A percentile compares a stretch with the other conserved stretches of the same genome.
These are phyloP conservation scores for Battus philenor DNA, from an alignment of 1,140 invertebrate species.

Conservation along the genomic window DNA sequence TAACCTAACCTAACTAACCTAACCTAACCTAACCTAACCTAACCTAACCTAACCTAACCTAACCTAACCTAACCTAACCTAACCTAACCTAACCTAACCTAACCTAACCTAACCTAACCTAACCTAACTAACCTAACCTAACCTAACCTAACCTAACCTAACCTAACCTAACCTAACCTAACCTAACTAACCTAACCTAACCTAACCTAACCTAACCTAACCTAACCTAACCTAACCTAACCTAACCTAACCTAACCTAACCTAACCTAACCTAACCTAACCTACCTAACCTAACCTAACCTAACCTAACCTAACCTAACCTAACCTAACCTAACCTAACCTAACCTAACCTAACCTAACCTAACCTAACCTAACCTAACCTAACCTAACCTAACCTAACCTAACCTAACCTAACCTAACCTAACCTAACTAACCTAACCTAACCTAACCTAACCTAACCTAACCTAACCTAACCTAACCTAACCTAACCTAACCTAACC, in stretches of 20 bases:
- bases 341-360: constrained; percentile 32
- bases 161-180: constrained; percentile 28
- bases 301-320: constrained; percentile 34
- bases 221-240: constrained; percentile 33
- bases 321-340: constrained; percentile 33
- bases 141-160: constrained; percentile 25
- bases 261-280: constrained; percentile 20
- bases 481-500: constrained; percentile 8
- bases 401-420: constrained; percentile 30
- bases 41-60: constrained; percentile 19
- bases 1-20: constrained; percentile 19
- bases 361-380: constrained; percentile 29
- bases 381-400: constrained; percentile 28
- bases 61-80: constrained; percentile 18
- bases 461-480: constrained; percentile 3
- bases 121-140: constrained; percentile 27
- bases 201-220: constrained; percentile 27
- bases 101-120: constrained; percentile 25
- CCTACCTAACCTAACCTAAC: constrained; percentile 30
- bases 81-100: constrained; percentile 19
- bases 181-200: constrained; percentile 26
- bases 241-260: constrained; percentile 33
- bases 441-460: constrained; percentile 22
- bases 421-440: constrained; percentile 26
- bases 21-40: constrained; percentile 19